Base-by-base conservation (phyloP, 2,888 invertebrate species). In the Trachelus stipa region DNA sequence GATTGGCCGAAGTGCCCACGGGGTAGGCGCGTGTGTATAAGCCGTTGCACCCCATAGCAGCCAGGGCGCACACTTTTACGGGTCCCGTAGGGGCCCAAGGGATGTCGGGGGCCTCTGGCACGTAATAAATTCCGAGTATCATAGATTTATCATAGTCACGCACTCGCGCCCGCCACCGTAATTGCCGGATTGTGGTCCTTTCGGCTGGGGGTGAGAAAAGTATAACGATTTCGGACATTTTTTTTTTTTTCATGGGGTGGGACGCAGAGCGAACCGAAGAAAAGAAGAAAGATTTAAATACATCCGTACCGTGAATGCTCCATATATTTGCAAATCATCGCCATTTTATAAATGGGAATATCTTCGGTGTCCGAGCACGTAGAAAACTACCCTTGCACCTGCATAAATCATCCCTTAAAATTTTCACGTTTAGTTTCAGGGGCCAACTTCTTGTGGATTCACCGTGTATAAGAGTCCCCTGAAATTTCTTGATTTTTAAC, bases 141-240 rank as follows among this genome's bases (percentile, higher is more conserved):
- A 77, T 86, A 87, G 86, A 90, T 90, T 90, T 89, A 90, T 90
- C 90, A 89, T 86, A 88, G 89, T 90, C 89, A 88, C 88, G 87
- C 87, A 86, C 84, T 87, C 81, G 77, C 83, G 82, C 80, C 81
- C 83, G 81, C 81, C 82, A 82, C 81, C 83, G 85, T 89, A 89
- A 90, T 89, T 87, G 87, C 81, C 82, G 84, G 80, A 87, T 88
- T 87, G 85, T 84, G 85, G 82, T 73, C 40, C 34, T 73, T 76
- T 75, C 74, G 76, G 78, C 77, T 80, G 74, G 75, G 71, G 75
- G 68, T 56, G 56, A 34, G 6, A 81, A 76, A 79, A 83, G 71
- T 82, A 82, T 82, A 83, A 84, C 80, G 81, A 80, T 81, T 82
- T 34, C 35, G 33, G 71, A 69, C 35, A 78, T 78, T 35, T 35